Evolutionary conservation across 2,113 vertebrate genomes (phyloP).

Genomic region (Hippocampus zosterae): DNA sequence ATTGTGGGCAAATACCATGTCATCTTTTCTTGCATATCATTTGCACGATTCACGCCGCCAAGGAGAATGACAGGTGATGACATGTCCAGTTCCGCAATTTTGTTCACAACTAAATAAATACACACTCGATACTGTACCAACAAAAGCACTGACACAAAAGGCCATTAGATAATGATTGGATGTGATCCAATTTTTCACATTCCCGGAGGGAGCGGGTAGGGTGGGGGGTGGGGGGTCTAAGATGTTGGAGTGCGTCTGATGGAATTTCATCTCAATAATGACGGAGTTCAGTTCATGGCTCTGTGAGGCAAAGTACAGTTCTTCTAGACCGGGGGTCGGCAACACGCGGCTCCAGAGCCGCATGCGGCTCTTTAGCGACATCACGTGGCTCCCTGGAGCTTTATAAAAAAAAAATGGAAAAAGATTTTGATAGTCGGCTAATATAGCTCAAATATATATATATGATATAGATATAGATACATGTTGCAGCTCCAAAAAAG

Average conservation of each 20-base stretch:
- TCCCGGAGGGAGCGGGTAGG: no score
- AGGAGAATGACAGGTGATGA: neutral
- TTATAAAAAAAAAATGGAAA: no score
- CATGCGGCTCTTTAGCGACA: no score
- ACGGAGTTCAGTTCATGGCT: neutral
- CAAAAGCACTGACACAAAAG: neutral
- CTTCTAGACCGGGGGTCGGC: neutral
- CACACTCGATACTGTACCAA: neutral
- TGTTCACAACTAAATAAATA: neutral
- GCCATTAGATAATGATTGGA: neutral
- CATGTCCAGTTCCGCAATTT: neutral
- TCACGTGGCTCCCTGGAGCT: no score
- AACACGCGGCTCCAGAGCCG: no score
- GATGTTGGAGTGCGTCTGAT: neutral
- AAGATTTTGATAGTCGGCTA: no score
- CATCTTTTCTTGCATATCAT: neutral
- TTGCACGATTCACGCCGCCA: neutral
- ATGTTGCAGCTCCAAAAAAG: no score
- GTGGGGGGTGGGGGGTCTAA: neutral
- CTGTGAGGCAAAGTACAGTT: neutral
- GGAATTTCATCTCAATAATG: neutral
- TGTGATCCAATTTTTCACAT: neutral
- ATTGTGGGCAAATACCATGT: neutral
- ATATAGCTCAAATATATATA: no score
- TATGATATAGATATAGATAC: no score